Base-by-base conservation (phyloP, 1,140 invertebrate genomes). In the Neodiprion pinetum region DNA sequence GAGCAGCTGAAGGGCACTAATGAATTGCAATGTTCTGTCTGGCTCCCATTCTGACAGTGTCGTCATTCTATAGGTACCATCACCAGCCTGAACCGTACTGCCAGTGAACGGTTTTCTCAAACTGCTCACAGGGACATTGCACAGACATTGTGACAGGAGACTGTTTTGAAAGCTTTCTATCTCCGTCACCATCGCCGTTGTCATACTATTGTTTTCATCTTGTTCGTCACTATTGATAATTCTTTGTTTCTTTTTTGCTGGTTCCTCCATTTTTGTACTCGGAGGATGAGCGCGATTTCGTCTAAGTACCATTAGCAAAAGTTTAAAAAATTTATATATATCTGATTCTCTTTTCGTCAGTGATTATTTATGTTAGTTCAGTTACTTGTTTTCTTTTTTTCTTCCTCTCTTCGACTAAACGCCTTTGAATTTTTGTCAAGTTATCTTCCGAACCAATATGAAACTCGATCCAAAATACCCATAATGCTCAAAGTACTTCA, bases 1-100 rank as follows among this genome's bases (percentile, higher is more conserved):
- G 67, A 96, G 87, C 8, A 96, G 86, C 77, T 96, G 95, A 76
- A 96, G 89, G 77, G 94, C 94, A 72, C 95, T 96, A 69, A 96
- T 87, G 81, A 95, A 96, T 78, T 95, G 91, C 8, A 96, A 82
- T 9, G 93, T 91, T 81, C 93, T 92, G 75, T 93, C 92, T 7
- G 92, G 84, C 9, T 93, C 92, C 94, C 94, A 95, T 76, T 94
- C 92, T 4, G 90, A 90, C 67, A 95, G 84, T 11, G 90, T 87
- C 11, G 89, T 88, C 17, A 89, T 87, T 69, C 90, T 86, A 77
- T 89, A 89, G 70, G 87, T 85, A 14, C 90, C 89, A 78, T 90
- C 88, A 5, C 80, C 80, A 74, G 87, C 87, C 9, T 86, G 90
- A 71, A 91, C 90, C 65, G 92, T 89, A 69, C 92, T 90, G 73